phyloP scores from a whole-genome alignment of 37 sponge, comb jelly and placozoan genomes.

The Halisarca cf. caerulea region DNA sequence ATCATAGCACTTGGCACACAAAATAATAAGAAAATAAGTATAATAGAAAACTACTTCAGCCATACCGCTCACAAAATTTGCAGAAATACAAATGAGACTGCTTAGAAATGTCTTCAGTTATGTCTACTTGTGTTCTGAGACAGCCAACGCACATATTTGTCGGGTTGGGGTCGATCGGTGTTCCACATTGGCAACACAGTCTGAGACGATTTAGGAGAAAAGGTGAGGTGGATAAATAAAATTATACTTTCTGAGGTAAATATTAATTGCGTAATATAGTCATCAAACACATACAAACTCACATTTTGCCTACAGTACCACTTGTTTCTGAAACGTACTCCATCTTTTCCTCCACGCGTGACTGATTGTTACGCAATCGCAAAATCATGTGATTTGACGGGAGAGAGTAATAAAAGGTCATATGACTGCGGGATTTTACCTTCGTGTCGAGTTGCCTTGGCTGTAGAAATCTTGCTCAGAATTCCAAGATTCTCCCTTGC shows the following conservation, averaged over 20 bases:
- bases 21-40: no score
- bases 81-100: constrained; percentile 90
- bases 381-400: not conserved
- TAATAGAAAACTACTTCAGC: not conserved
- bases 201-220: constrained; percentile 30
- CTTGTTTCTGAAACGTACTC: constrained; percentile 8
- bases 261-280: not conserved
- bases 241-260: not conserved
- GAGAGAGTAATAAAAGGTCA: not conserved
- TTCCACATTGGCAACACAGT: constrained; percentile 96
- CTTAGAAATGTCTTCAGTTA: constrained; percentile 90
- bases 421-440: constrained; percentile 10
- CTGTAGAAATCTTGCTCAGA: no score
- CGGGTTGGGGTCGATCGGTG: constrained; percentile 89
- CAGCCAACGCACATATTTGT: constrained; percentile 96
- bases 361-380: not conserved
- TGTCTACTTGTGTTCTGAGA: constrained; percentile 83
- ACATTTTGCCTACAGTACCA: not conserved
- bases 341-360: not conserved
- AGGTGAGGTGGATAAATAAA: no score
- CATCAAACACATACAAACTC: not conserved
- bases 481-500: no score
- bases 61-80: constrained; percentile 86
- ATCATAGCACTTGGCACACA: no score
- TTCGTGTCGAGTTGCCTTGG: no score